These are phyloP conservation scores for Trididemnum clinides DNA, from an alignment of 23 tunicate genomes.

Conservation along the genomic window DNA sequence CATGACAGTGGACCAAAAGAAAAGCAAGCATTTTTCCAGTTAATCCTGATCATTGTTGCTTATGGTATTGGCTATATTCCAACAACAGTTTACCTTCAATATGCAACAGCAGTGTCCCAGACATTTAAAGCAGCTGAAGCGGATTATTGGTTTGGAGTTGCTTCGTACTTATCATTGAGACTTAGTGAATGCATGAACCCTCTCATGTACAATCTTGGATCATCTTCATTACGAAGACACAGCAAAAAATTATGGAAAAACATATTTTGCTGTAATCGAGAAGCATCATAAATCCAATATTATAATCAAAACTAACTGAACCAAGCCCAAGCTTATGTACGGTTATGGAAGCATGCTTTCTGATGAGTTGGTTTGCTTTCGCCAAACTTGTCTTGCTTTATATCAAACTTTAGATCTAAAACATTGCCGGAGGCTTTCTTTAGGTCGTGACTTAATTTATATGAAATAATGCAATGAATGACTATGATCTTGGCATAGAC, in stretches of 20 bases:
- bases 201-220: constrained; percentile 69
- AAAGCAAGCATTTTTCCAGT: constrained; percentile 31
- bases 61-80: constrained; percentile 66
- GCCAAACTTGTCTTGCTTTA: no score
- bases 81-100: constrained; percentile 48
- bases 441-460: no score
- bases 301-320: no score
- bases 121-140: not conserved
- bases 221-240: constrained; percentile 34
- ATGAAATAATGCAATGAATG: no score
- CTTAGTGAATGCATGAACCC: constrained; percentile 79
- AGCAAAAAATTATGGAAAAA: constrained; percentile 35
- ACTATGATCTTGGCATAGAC: no score
- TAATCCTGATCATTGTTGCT: constrained; percentile 39
- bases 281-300: no score
- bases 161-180: constrained; percentile 53
- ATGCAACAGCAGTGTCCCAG: constrained; percentile 30
- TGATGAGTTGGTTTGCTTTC: no score
- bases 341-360: no score
- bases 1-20: not conserved
- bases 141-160: constrained; percentile 82
- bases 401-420: no score
- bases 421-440: no score
- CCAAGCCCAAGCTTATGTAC: no score
- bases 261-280: not conserved